These are phyloP conservation scores for Sterrhoptilus dennistouni DNA, from an alignment of 2,113 vertebrate species.

Conservation along the genomic window DNA sequence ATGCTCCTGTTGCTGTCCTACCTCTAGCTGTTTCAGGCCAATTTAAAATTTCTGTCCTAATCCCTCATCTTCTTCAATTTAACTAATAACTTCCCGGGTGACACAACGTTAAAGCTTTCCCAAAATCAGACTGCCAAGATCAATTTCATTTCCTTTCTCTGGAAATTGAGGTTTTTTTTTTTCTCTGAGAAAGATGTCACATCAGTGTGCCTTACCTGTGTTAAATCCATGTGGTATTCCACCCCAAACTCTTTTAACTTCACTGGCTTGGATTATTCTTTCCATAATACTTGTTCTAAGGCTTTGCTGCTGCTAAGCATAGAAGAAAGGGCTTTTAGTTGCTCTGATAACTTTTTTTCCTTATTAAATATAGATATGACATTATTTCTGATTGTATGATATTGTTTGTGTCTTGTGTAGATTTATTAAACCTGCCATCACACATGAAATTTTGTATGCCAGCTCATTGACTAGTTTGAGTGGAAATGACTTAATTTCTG, in stretches of 20 bases:
- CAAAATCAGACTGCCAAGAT: constrained; percentile 9
- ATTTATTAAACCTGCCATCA: not conserved
- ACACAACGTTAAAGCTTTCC: not conserved
- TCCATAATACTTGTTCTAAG: not conserved
- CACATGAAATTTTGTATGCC: not conserved
- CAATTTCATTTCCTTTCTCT: constrained; percentile 5
- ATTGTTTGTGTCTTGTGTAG: not conserved
- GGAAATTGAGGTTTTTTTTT: not conserved
- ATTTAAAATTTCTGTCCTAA: constrained; percentile 32
- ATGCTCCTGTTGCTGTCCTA: not conserved
- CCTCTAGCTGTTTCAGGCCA: not conserved
- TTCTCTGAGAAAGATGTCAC: not conserved
- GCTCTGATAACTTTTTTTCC: not conserved
- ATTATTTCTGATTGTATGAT: not conserved
- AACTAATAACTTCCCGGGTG: constrained; percentile 43
- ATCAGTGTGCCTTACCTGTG: not conserved
- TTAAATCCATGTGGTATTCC: not conserved
- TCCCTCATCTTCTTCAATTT: constrained; percentile 26
- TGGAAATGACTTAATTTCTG: not conserved
- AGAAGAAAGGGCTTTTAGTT: not conserved
- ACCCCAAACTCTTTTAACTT: not conserved
- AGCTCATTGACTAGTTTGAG: not conserved
- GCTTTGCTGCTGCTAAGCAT: not conserved
- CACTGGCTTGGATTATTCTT: not conserved
- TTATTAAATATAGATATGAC: not conserved